Evolutionary conservation across 2,113 vertebrate genomes (phyloP).

Genomic region (Donacobius atricapilla): DNA sequence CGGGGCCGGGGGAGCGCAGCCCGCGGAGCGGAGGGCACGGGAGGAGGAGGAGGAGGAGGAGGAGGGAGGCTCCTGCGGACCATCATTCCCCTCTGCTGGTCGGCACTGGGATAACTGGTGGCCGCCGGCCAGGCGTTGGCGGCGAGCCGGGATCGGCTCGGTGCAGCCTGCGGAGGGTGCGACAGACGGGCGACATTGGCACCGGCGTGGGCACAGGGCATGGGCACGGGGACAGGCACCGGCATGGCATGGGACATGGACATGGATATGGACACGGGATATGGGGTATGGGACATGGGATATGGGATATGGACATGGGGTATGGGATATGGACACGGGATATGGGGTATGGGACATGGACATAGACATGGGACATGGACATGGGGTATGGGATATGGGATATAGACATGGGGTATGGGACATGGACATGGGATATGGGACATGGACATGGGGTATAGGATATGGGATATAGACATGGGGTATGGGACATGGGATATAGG

Average conservation of each 20-base stretch:
- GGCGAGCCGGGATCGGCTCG: neutral
- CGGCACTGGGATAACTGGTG: constrained; percentile 17
- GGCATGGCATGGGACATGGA: no score
- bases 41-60: neutral
- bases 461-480: neutral
- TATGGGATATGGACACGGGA: neutral
- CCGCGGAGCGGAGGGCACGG: neutral
- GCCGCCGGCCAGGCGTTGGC: neutral
- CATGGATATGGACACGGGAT: no score
- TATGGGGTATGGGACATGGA: neutral
- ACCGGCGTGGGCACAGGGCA: neutral
- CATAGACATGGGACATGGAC: neutral
- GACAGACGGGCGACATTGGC: neutral
- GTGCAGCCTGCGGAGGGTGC: neutral
- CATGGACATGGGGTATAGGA: neutral
- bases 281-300: neutral
- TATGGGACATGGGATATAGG: neutral
- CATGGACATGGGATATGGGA: fast-evolving
- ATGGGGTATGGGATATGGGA: neutral
- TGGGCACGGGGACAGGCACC: neutral
- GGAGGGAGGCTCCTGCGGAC: neutral
- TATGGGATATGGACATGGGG: neutral
- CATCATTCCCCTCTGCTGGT: constrained; percentile 44
- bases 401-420: neutral
- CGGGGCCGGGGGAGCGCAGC: neutral